Percentiles rank a stretch among this genome's conserved stretches.
phyloP scores from a whole-genome alignment of 1,140 invertebrate genomes.

The Mactra quadrangularis region DNA sequence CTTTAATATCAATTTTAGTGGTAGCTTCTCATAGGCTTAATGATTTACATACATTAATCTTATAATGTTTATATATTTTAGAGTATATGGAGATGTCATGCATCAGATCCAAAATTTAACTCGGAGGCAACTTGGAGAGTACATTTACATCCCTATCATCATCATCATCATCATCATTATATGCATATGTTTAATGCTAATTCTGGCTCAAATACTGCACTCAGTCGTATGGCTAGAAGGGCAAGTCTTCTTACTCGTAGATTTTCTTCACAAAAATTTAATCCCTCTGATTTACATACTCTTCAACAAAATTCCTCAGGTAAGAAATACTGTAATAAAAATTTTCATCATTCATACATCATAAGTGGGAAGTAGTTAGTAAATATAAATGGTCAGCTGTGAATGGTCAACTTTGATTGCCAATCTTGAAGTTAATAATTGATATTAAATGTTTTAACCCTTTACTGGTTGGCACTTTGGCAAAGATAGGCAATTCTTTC shows the following conservation, averaged over 20 bases:
- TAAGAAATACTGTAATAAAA: too few species aligned
- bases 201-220: slow-evolving; percentile 58
- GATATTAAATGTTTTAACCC: too few species aligned
- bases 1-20: too few species aligned
- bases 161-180: slow-evolving; percentile 55
- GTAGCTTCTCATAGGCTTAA: too few species aligned
- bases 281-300: slow-evolving; percentile 13
- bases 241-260: slow-evolving; percentile 77
- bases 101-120: slow-evolving; percentile 84
- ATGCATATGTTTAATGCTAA: slow-evolving; percentile 38
- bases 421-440: too few species aligned
- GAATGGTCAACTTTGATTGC: too few species aligned
- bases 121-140: slow-evolving; percentile 82
- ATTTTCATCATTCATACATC: too few species aligned
- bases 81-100: slow-evolving; percentile 97
- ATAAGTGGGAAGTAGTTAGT: too few species aligned
- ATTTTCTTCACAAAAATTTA: slow-evolving; percentile 54
- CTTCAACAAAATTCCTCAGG: slow-evolving; percentile 32
- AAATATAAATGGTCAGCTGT: too few species aligned
- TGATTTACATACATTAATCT: too few species aligned
- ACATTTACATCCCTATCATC: slow-evolving; percentile 74
- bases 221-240: slow-evolving; percentile 74
- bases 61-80: slow-evolving; percentile 85
- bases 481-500: too few species aligned
- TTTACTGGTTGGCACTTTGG: too few species aligned